Base-by-base conservation (phyloP, 1,140 invertebrate genomes). In the Steinernema khuongi region DNA sequence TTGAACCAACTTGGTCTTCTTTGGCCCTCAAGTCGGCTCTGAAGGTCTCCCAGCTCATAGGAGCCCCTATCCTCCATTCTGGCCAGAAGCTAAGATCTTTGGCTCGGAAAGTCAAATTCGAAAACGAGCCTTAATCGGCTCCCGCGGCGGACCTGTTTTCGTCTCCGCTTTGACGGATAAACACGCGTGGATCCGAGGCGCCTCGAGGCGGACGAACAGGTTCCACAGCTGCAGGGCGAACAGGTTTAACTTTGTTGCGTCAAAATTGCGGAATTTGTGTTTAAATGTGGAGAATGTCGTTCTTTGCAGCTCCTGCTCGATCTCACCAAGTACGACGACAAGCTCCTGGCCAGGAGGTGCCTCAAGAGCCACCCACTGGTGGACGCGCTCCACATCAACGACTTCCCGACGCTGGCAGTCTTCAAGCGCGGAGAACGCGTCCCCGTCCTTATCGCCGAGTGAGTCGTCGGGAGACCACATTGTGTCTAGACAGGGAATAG, bases 321-420 rank as follows among this genome's bases (percentile, higher is more conserved):
- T 33, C 68, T 79, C 14, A 60, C 68, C 22, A 68, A 70, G 0
- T 77, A 78, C 73, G 41, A 50, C 19, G 73, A 78, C 33, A 44
- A 68, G 31, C 76, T 79, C 4, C 43, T 71, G 4, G 72, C 76
- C 28, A 31, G 76, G 14, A 32, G 77, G 66, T 78, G 76, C n/a
- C 50, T 78, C 26, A 17, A 31, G 32, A 75, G 67, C 43, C 77
- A 79, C 43, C 76, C 77, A 19, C 70, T 79, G 0, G 77, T 70
- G 0, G 77, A 74, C 32, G 76, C 76, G n/a, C 67, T 79, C n/a
- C 68, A 78, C 31, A 78, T 79, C 26, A 68, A 69, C 31, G 77
- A 79, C 67, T 79, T 79, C 60, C 77, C 77, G 33, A 78, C 76
- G 4, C 22, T 79, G 19, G 77, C 74, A 0, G 75, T 79, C 30